These are phyloP conservation scores for Alosa alosa DNA, from an alignment of 2,113 vertebrate genomes.

Conservation along the genomic window DNA sequence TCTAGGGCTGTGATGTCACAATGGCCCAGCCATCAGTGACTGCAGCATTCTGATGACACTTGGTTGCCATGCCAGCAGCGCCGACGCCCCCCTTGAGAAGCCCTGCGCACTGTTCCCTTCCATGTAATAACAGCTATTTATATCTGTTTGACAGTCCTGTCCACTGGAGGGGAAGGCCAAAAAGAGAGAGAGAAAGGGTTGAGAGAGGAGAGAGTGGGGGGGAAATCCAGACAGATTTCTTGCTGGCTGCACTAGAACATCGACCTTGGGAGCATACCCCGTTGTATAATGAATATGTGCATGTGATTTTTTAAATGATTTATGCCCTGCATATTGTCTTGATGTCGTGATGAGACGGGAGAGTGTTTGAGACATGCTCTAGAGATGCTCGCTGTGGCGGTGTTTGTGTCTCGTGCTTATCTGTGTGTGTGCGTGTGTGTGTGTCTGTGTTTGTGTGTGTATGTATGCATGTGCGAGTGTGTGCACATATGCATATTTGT, in stretches of 20 bases:
- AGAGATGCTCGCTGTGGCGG: not conserved
- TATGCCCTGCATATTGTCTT: not conserved
- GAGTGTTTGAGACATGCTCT: not conserved
- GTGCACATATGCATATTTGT: not conserved
- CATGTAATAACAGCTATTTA: conserved; percentile 67
- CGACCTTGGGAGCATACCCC: conserved; percentile 27
- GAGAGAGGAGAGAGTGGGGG: conserved; percentile 35
- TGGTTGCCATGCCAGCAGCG: conserved; percentile 56
- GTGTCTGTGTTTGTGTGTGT: not conserved
- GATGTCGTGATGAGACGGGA: not conserved
- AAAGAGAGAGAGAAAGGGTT: conserved; percentile 4
- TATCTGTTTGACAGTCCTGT: conserved; percentile 61
- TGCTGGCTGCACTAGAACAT: conserved; percentile 27
- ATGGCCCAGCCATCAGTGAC: conserved; percentile 34
- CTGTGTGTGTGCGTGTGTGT: not conserved
- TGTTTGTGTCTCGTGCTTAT: not conserved
- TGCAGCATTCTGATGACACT: conserved; percentile 51
- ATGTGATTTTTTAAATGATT: conserved; percentile 16
- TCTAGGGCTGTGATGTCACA: conserved; percentile 50
- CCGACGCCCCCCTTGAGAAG: conserved; percentile 64
- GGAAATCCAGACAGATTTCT: conserved; percentile 49
- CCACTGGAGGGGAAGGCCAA: conserved; percentile 47
- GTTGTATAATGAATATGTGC: conserved; percentile 35
- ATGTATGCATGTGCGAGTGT: not conserved
- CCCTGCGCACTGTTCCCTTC: conserved; percentile 59